These are phyloP conservation scores for Lepidothrix coronata DNA, from an alignment of 2,113 vertebrate species.

Conservation along the genomic window DNA sequence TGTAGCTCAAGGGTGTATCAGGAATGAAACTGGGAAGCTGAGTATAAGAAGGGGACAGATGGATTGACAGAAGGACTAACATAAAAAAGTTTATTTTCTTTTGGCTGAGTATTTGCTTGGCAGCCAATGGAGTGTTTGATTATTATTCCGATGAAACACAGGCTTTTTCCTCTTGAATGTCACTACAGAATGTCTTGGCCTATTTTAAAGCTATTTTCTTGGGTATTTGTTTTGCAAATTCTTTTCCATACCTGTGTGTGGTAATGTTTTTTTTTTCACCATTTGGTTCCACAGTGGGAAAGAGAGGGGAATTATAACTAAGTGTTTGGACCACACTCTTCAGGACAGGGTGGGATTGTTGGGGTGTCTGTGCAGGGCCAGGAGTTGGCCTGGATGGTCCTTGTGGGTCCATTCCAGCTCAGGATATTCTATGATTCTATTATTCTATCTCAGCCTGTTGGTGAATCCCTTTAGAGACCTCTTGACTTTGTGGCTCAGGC, in stretches of 20 bases:
- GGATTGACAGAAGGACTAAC: slow-evolving; percentile 12
- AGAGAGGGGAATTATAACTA: background rate
- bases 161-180: background rate
- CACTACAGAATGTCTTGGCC: background rate
- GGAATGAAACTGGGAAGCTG: background rate
- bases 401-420: background rate
- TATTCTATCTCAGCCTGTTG: background rate
- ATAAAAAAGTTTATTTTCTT: background rate
- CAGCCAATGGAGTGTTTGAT: background rate
- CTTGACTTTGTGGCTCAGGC: background rate
- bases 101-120: background rate
- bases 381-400: background rate
- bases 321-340: background rate
- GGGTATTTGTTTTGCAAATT: slow-evolving; percentile 11
- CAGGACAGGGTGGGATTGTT: background rate
- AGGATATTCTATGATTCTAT: background rate
- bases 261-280: background rate
- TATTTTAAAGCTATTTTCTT: slow-evolving; percentile 12
- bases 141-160: background rate
- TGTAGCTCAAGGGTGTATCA: background rate
- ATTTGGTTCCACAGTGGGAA: background rate
- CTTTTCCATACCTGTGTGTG: background rate
- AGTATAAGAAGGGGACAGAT: background rate
- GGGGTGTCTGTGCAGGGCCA: background rate
- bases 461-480: background rate